Conservation (phyloP, 2,113 vertebrate species). For the Odocoileus hemionus region DNA sequence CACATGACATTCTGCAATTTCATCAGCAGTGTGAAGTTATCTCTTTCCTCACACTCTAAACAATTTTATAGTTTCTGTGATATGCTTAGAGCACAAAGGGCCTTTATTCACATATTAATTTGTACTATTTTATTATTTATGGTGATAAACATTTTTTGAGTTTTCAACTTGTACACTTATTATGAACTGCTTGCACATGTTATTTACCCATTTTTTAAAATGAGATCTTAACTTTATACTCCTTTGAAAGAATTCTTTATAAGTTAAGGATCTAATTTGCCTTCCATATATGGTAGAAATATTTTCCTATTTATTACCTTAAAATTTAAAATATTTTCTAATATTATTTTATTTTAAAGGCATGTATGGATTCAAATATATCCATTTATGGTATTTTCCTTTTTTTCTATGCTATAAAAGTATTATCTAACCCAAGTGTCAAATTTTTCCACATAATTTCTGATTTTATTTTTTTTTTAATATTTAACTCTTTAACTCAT, state of each 20-base stretch:
- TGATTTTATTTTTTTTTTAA: not conserved
- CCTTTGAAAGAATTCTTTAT: not conserved
- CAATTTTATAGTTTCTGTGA: not conserved
- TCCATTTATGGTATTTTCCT: not conserved
- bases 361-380: not conserved
- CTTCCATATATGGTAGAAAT: not conserved
- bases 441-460: not conserved
- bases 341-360: conserved; percentile 9
- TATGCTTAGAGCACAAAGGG: not conserved
- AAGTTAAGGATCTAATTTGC: not conserved
- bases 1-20: not conserved
- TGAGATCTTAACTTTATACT: not conserved
- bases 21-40: not conserved
- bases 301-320: not conserved
- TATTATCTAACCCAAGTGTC: not conserved
- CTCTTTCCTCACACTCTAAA: not conserved
- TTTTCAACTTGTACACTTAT: not conserved
- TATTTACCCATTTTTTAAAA: not conserved
- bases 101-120: not conserved
- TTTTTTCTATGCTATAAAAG: not conserved
- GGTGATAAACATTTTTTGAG: not conserved
- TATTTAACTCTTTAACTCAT: not conserved
- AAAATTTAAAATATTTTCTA: not conserved
- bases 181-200: not conserved
- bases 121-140: not conserved